Evolutionary conservation across 2,888 invertebrate genomes (phyloP), one percentile per base, ranked within the genome.

Genomic region (Cinara cedri): DNA sequence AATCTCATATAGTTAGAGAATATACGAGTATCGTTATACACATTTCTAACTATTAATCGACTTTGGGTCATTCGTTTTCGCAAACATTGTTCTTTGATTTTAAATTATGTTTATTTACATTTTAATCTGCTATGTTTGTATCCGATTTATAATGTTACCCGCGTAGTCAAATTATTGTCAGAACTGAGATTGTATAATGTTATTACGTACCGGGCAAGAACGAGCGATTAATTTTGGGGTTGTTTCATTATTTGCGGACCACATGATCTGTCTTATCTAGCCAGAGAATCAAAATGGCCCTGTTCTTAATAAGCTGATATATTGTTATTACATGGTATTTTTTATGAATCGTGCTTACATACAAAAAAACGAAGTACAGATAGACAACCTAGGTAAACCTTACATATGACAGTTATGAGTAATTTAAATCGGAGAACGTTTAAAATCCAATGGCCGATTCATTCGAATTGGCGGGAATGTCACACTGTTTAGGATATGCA

Each of bases 201-300:
- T n/a, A 34, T 34, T 34, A 34, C 6, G 24, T 60, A 16, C 60
- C 10, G 24, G 24, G 26, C 16, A 60, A 60, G 16, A 60, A 3
- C 16, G 26, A 60, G 60, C 26, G 60, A 60, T 60, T 60, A 60
- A 60, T 60, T 60, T 60, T 60, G 24, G 24, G 60, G 60, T 24
- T 24, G 26, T 24, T 60, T 60, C 24, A 60, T 26, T 60, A 34
- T 34, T 34, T 34, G 24, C 26, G 60, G 24, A 24, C 60, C 60
- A 60, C 24, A 60, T 60, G 60, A 60, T 26, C 10, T 60, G 60
- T 60, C 60, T 60, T 60, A 24, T 60, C 26, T 60, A 16, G 26
- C 24, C 60, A 16, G 16, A 16, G 16, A 26, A 26, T 26, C 16
- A 3, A 60, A 26, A 60, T 26, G 24, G n/a, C 24, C 26, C 16